Conservation (phyloP, 1,140 invertebrate genomes). For the Cydia amplana region DNA sequence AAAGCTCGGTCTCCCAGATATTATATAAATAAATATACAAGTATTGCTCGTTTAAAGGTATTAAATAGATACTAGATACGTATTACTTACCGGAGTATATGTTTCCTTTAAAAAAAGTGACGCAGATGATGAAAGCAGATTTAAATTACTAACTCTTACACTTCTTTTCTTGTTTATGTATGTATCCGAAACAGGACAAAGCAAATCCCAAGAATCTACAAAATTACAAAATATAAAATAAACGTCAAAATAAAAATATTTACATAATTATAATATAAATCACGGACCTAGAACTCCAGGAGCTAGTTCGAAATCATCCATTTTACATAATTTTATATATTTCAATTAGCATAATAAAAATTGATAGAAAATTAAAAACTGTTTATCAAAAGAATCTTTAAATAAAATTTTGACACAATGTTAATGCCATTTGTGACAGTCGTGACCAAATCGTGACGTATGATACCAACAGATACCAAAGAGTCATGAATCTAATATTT, state of each 20-base stretch:
- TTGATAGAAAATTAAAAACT: neutral
- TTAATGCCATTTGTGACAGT: neutral
- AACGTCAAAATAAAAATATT: conserved; percentile 40
- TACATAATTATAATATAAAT: conserved; percentile 27
- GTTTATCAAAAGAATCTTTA: conserved; percentile 14
- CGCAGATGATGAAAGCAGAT: conserved; percentile 25
- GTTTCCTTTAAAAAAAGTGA: conserved; percentile 40
- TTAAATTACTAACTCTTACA: neutral
- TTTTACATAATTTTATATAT: conserved; percentile 40
- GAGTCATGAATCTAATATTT: too few relatives aligned
- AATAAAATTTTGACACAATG: conserved; percentile 22
- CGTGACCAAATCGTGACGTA: neutral
- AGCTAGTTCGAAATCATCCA: conserved; percentile 44
- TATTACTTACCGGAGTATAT: conserved; percentile 21
- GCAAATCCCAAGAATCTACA: conserved; percentile 57
- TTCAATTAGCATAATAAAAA: neutral
- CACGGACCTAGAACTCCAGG: conserved; percentile 48
- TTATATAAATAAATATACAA: too few relatives aligned
- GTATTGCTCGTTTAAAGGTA: too few relatives aligned
- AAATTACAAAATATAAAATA: conserved; percentile 46
- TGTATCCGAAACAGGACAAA: neutral
- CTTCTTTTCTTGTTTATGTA: neutral
- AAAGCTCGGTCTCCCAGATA: too few relatives aligned
- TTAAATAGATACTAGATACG: too few relatives aligned
- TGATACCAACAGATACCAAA: too few relatives aligned